Conservation (phyloP, 2,113 vertebrate genomes). For the Xyrauchen texanus region DNA sequence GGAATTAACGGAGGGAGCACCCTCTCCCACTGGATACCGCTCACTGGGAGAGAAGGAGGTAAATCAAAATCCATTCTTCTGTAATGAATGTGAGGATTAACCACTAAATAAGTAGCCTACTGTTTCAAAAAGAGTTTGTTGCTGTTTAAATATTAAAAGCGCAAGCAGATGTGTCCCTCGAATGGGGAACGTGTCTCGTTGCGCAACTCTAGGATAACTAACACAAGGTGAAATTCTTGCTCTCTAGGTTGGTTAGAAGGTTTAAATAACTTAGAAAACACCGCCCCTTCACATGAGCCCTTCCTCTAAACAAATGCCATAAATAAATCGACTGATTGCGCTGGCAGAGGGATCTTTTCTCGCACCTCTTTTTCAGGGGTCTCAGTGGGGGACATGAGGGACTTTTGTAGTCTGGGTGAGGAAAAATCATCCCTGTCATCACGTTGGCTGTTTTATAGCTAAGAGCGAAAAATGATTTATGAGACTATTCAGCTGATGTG, state of each 20-base stretch:
- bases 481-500: conserved; percentile 38
- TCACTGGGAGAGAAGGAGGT: conserved; percentile 56
- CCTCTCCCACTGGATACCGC: conserved; percentile 71
- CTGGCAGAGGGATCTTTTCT: background rate
- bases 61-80: conserved; percentile 72
- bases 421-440: background rate
- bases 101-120: background rate
- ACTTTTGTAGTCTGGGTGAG: background rate
- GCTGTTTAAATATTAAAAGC: too few relatives aligned
- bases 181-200: background rate
- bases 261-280: conserved; percentile 29
- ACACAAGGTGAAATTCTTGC: background rate
- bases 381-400: background rate
- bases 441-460: background rate
- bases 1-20: conserved; percentile 70
- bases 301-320: conserved; percentile 8
- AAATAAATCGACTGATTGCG: background rate
- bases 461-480: background rate
- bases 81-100: conserved; percentile 27
- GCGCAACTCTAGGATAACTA: background rate
- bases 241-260: background rate
- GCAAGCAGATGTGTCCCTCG: background rate
- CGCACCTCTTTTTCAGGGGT: background rate
- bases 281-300: conserved; percentile 7
- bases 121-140: background rate